Evolutionary conservation across 2,797 vertebrate species (phyloP).

Genomic region (Girardinus metallicus): DNA sequence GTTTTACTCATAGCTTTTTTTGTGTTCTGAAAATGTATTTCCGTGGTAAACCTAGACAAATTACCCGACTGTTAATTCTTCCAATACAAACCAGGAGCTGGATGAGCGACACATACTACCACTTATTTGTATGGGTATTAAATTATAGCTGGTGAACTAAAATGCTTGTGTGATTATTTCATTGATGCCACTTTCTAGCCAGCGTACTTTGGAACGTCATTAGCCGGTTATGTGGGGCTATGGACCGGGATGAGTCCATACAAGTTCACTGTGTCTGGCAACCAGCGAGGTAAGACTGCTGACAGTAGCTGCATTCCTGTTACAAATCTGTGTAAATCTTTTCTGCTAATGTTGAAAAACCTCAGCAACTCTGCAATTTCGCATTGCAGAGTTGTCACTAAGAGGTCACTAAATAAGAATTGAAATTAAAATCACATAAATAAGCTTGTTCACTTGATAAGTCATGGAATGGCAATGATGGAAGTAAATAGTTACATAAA

Average conservation of each 20-base stretch:
- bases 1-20: background rate
- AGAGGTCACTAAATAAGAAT: too few species aligned
- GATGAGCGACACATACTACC: background rate
- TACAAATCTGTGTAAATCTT: too few species aligned
- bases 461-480: too few species aligned
- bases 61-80: background rate
- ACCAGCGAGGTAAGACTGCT: constrained; percentile 81
- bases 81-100: background rate
- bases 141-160: background rate
- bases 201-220: constrained; percentile 88
- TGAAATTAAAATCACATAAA: too few species aligned
- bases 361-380: too few species aligned
- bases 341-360: too few species aligned
- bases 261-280: constrained; percentile 90
- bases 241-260: constrained; percentile 94
- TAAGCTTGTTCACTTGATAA: too few species aligned
- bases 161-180: background rate
- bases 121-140: background rate
- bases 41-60: background rate
- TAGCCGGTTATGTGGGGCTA: constrained; percentile 91
- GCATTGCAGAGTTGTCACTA: too few species aligned
- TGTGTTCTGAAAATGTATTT: background rate
- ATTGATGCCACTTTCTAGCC: constrained; percentile 72
- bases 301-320: background rate
- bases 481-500: too few species aligned